Evolutionary conservation across 1,140 invertebrate species (phyloP).

Genomic region (Belonocnema kinseyi): DNA sequence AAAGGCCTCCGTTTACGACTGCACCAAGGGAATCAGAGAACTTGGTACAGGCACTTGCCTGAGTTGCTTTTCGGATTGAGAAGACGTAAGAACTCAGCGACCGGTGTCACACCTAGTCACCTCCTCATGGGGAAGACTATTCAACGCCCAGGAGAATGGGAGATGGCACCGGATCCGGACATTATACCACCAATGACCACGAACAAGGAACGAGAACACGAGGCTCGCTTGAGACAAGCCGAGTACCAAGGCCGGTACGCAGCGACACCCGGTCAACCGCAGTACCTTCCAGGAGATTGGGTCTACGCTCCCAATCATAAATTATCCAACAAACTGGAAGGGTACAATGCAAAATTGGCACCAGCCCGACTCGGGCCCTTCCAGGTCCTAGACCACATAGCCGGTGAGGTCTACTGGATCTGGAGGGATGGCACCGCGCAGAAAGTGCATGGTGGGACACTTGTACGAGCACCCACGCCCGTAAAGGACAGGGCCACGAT

Average conservation of each 20-base stretch:
- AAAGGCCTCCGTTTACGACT: constrained; percentile 38
- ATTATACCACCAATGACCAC: not conserved
- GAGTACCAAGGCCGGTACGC: not conserved
- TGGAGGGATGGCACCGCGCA: not conserved
- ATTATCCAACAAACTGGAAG: not conserved
- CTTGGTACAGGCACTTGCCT: too few relatives aligned
- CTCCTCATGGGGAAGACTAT: too few relatives aligned
- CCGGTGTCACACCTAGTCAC: too few relatives aligned
- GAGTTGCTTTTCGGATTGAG: too few relatives aligned
- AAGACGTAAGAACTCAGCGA: too few relatives aligned
- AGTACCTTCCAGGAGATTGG: not conserved
- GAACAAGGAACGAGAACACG: not conserved
- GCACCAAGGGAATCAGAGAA: not conserved
- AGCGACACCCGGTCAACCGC: not conserved
- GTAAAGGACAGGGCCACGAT: too few relatives aligned
- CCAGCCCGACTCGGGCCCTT: not conserved
- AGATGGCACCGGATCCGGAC: not conserved
- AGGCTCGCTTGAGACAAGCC: not conserved
- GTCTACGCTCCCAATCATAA: not conserved
- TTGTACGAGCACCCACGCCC: not conserved
- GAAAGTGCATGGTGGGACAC: not conserved
- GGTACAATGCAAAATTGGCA: not conserved
- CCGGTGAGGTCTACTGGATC: not conserved
- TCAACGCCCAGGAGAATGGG: too few relatives aligned
- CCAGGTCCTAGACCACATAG: not conserved